A percentile compares a stretch with the other conserved stretches of the same genome.
Evolutionary conservation across 1,140 invertebrate genomes (phyloP).

Genomic region (Chironomus tepperi): DNA sequence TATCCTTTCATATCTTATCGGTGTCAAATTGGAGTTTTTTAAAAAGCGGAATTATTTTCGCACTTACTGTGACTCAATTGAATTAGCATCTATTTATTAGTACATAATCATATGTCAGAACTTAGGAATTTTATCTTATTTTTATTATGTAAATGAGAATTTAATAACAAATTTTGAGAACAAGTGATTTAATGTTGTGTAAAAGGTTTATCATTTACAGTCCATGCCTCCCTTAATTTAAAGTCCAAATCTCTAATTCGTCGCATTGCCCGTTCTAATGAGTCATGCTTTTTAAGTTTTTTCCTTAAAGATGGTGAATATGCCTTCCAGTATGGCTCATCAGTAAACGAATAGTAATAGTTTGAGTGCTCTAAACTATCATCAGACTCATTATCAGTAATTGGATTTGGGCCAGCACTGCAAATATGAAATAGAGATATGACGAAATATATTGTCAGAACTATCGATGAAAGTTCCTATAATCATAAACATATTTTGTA

Average conservation of each 20-base stretch:
- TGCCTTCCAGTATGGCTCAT: background rate
- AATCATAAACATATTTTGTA: too few species aligned
- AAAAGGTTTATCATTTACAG: background rate
- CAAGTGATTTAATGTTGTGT: background rate
- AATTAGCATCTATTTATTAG: too few species aligned
- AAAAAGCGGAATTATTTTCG: too few species aligned
- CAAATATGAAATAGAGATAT: background rate
- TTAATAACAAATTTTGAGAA: background rate
- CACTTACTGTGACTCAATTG: too few species aligned
- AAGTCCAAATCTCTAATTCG: background rate
- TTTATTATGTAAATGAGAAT: too few species aligned
- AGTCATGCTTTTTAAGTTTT: background rate
- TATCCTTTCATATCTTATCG: too few species aligned
- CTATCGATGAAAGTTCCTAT: background rate
- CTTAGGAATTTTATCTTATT: too few species aligned
- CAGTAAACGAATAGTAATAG: background rate
- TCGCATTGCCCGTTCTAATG: background rate
- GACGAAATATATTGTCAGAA: background rate
- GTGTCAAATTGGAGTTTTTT: too few species aligned
- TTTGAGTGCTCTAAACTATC: background rate
- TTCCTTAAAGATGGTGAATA: background rate
- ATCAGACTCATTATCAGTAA: conserved; percentile 6
- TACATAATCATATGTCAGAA: too few species aligned
- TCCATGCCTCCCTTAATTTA: background rate
- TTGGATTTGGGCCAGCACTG: background rate